These are phyloP conservation scores for Microcebus lehilahytsara DNA, from an alignment of 2,113 vertebrate species.

Conservation along the genomic window DNA sequence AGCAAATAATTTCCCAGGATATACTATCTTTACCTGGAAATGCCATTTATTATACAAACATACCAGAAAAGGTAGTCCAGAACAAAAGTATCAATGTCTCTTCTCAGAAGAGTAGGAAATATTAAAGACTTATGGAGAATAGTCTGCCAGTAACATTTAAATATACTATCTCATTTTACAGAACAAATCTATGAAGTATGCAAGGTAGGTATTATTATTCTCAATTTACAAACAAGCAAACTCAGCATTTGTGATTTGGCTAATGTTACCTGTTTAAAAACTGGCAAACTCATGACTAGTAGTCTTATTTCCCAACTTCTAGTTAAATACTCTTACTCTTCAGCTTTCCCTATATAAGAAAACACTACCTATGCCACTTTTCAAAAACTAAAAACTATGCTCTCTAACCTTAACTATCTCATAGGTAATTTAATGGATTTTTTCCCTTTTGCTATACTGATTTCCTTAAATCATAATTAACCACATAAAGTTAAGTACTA, in stretches of 20 bases:
- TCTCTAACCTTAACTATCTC: not conserved
- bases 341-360: not conserved
- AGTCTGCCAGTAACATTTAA: not conserved
- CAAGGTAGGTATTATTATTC: not conserved
- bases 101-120: not conserved
- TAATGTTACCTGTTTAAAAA: not conserved
- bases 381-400: not conserved
- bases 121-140: not conserved
- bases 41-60: not conserved
- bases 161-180: not conserved
- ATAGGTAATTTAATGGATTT: not conserved
- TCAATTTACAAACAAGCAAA: not conserved
- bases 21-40: not conserved
- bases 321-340: not conserved
- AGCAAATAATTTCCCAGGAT: not conserved
- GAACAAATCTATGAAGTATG: not conserved
- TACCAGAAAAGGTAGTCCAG: not conserved
- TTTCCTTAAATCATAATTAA: not conserved
- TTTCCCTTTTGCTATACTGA: not conserved
- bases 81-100: not conserved
- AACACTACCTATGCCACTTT: not conserved
- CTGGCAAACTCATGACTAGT: not conserved
- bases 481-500: not conserved
- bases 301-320: not conserved
- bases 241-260: not conserved